Percentiles rank a stretch among this genome's conserved stretches.
These are phyloP conservation scores for Periophthalmus modestus DNA, from an alignment of 2,113 vertebrate species.

Conservation along the genomic window DNA sequence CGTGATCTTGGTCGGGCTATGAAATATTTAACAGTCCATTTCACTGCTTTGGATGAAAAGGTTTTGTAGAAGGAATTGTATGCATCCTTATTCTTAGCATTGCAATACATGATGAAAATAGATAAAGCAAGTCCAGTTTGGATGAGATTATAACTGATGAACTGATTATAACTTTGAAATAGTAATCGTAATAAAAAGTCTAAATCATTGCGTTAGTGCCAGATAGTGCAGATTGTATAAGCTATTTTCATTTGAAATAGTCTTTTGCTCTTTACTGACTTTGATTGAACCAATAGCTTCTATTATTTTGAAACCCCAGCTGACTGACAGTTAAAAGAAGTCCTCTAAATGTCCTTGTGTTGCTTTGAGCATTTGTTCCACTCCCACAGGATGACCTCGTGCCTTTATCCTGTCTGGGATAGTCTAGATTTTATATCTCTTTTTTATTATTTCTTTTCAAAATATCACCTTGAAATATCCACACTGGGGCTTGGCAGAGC, in stretches of 20 bases:
- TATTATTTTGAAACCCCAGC: neutral
- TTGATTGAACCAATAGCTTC: neutral
- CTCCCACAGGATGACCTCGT: neutral
- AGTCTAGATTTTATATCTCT: neutral
- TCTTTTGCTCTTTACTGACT: neutral
- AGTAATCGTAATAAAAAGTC: no score
- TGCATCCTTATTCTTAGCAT: neutral
- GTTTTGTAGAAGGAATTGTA: slow-evolving; percentile 12
- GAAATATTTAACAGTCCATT: slow-evolving; percentile 55
- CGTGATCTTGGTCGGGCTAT: slow-evolving; percentile 36
- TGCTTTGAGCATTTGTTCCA: neutral
- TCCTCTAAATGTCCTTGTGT: neutral
- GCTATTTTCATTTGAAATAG: neutral
- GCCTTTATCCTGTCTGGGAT: neutral
- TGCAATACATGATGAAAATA: neutral
- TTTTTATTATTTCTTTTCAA: neutral
- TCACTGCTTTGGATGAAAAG: slow-evolving; percentile 26
- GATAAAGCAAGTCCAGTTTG: no score
- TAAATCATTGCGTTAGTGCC: no score
- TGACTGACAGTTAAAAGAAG: neutral
- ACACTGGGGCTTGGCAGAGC: neutral
- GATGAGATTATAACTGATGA: no score
- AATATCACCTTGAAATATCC: neutral
- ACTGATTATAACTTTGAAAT: no score
- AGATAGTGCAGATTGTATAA: no score